Conservation (phyloP, 2,888 invertebrate genomes). For the Priocnemis perturbator region DNA sequence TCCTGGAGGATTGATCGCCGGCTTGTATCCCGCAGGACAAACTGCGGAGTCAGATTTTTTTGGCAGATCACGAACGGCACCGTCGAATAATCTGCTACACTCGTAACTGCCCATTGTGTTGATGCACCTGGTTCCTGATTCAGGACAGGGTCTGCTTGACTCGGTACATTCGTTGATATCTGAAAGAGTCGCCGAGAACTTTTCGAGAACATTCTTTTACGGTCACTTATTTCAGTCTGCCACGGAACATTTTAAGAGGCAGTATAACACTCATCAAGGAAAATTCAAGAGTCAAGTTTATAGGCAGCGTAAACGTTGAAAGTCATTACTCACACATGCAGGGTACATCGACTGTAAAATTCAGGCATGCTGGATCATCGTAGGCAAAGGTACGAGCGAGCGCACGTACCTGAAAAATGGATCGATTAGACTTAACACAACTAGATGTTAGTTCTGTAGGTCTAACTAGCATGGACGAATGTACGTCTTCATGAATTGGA, state of each 20-base stretch:
- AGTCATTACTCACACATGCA: conserved; percentile 27
- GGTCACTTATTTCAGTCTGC: not conserved
- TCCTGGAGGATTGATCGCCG: conserved; percentile 75
- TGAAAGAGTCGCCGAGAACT: conserved; percentile 51
- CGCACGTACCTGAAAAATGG: too few species aligned
- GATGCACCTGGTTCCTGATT: conserved; percentile 78
- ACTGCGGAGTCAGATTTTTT: conserved; percentile 1
- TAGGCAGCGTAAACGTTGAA: not conserved
- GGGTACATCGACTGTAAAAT: conserved; percentile 4
- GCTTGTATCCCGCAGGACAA: conserved; percentile 81
- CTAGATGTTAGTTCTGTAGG: not conserved
- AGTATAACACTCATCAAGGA: not conserved
- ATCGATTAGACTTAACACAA: too few species aligned
- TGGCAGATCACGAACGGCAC: not conserved
- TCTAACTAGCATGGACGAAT: too few species aligned
- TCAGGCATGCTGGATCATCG: conserved; percentile 7
- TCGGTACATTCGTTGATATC: conserved; percentile 79
- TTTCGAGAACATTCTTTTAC: not conserved
- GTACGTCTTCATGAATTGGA: too few species aligned
- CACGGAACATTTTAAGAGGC: not conserved
- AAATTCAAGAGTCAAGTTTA: too few species aligned
- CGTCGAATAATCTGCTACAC: conserved; percentile 36
- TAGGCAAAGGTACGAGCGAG: too few species aligned
- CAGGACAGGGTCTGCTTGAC: conserved; percentile 74
- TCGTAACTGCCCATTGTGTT: conserved; percentile 87